Evolutionary conservation across 2,113 vertebrate species (phyloP), one percentile per base, ranked within the genome.

Genomic region (Ramphastos sulfuratus): DNA sequence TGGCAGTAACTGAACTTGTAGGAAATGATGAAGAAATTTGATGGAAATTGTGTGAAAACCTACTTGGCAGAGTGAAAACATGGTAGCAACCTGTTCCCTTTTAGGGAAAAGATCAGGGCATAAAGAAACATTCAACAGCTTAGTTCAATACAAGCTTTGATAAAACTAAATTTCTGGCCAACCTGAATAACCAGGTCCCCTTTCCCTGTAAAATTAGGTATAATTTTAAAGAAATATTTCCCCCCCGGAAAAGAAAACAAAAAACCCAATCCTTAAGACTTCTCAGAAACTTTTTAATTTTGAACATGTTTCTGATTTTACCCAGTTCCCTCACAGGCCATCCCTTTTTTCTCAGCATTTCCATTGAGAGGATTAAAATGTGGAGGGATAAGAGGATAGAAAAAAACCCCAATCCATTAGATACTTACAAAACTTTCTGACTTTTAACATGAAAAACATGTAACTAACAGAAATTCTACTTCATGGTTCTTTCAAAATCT

Each of bases 91-190:
- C 16, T 87, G 17, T n/a, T 69, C 15, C 31, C 28, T 33, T 80
- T 85, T 59, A 82, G 81, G 55, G 74, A 77, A 81, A 92, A 70
- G 44, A 81, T 78, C 42, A 85, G 54, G 72, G 17, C 69, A 80
- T 82, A 79, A 30, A 52, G 66, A 91, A 87, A 91, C n/a, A n/a
- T n/a, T n/a, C n/a, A n/a, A n/a, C 6, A 60, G 64, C 30, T 89
- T 82, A 80, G 14, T 81, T 87, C 60, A 93, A 14, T 46, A 35
- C 80, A 89, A 60, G 58, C 48, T 69, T 87, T 0, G 2, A 91
- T 92, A 21, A 82, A 89, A 87, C 50, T 64, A 89, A 67, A 74
- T 59, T 93, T 91, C 77, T 89, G 64, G 74, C 84, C 72, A 92
- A 56, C 48, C 42, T 89, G 42, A 63, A 52, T 44, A 92, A 89